A percentile compares a stretch with the other conserved stretches of the same genome.
phyloP scores from a whole-genome alignment of 2,888 invertebrate genomes.

The Anorthoa munda region DNA sequence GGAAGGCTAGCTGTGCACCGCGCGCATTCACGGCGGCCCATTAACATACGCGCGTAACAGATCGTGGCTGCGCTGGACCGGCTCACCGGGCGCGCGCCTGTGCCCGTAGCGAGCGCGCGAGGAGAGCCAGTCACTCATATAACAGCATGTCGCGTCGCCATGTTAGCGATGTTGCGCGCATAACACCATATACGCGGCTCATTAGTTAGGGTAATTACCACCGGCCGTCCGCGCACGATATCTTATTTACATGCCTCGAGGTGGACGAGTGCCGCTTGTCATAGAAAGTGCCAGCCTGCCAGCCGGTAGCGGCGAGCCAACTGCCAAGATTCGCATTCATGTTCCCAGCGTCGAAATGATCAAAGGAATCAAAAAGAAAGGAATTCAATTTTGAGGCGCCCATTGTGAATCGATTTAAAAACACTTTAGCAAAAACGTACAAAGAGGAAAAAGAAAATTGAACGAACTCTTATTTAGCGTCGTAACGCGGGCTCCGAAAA shows the following conservation, averaged over 20 bases:
- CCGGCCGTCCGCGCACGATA: slow-evolving; percentile 61
- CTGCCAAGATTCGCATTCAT: slow-evolving; percentile 2
- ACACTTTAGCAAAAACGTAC: slow-evolving; percentile 37
- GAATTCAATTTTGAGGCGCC: slow-evolving; percentile 10
- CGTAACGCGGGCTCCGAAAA: slow-evolving; percentile 72
- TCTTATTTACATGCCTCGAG: slow-evolving; percentile 71
- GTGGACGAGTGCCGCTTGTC: slow-evolving; percentile 50
- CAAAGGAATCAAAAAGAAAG: slow-evolving; percentile 22
- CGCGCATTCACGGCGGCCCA: slow-evolving; percentile 35
- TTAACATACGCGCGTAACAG: slow-evolving; percentile 62
- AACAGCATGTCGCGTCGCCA: slow-evolving; percentile 60
- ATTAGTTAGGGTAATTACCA: slow-evolving; percentile 73
- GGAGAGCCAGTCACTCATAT: slow-evolving; percentile 65
- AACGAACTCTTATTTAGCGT: slow-evolving; percentile 82
- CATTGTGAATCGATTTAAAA: slow-evolving; percentile 28
- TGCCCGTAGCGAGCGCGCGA: slow-evolving; percentile 56
- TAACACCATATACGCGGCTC: slow-evolving; percentile 70
- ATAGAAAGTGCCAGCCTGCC: slow-evolving; percentile 31
- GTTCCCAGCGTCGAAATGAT: slow-evolving; percentile 7
- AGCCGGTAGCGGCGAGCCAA: slow-evolving; percentile 5
- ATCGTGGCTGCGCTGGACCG: slow-evolving; percentile 21
- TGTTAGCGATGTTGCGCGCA: slow-evolving; percentile 63
- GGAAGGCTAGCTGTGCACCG: slow-evolving; percentile 43
- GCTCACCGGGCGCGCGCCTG: slow-evolving; percentile 28
- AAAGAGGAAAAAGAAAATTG: slow-evolving; percentile 69